Base-by-base conservation (phyloP, 1,140 invertebrate genomes). In the Drosophila mayri region DNA sequence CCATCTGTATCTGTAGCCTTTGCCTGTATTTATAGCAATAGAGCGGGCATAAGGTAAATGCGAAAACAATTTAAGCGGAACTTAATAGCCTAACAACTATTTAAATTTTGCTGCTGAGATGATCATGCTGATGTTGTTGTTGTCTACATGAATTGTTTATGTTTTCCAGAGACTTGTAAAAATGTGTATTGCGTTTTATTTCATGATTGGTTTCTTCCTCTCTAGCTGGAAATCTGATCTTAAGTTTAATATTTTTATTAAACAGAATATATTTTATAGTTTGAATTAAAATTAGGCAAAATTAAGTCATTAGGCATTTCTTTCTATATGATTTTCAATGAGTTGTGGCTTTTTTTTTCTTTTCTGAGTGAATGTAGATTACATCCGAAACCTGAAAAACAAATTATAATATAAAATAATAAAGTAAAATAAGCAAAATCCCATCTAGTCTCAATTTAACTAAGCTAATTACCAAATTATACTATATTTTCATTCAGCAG, bases 61-160 rank as follows among this genome's bases (percentile, higher is more conserved):
- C 78, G 70, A 90, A 88, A 90, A 90, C 78, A 90, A 90, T 90
- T 85, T 90, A 85, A 85, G 86, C 78, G 78, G 71, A 90, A 90
- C 78, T 81, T 90, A 90, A 90, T 90, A 90, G 85, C 78, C 75
- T 85, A 85, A 90, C 81, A 81, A 90, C 78, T 79, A 84, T 84
- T 88, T 80, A 82, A 87, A 71, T 70, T 79, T 76, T 65, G 54
- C 38, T 71, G 55, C 30, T 67, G 52, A 41, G 52, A 41, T 84
- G 63, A 64, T 65, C 25, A 25, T 30, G 28, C 25, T 28, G 58
- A 49, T 71, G 28, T 40, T 72, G 43, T 38, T 60, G 28, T 9
- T 37, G 57, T 72, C 14, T 38, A 49, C 3, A 7, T 60, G 16
- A 70, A 16, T 66, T 59, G 25, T 61, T 58, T 73, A 62, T 75